phyloP scores from a whole-genome alignment of 2,113 vertebrate genomes.

The Sialia sialis region DNA sequence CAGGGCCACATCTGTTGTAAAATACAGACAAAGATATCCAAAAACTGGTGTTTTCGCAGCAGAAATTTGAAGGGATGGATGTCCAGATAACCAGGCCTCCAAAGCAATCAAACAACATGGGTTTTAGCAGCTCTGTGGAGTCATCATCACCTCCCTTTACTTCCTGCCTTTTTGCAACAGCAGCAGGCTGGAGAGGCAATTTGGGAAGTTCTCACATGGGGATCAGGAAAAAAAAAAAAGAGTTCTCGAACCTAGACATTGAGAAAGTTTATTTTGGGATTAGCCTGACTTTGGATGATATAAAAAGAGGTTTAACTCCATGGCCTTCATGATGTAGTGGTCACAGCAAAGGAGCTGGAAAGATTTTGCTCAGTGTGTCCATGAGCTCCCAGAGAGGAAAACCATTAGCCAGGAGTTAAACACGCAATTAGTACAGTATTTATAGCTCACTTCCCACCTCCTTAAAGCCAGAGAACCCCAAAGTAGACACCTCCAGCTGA shows the following conservation, averaged over 20 bases:
- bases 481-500: background rate
- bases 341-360: background rate
- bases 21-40: background rate
- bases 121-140: background rate
- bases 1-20: background rate
- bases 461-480: background rate
- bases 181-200: background rate
- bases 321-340: background rate
- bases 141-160: background rate
- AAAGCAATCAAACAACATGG: background rate
- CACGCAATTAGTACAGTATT: background rate
- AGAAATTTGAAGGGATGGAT: background rate
- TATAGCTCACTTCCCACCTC: background rate
- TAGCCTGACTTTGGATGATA: background rate
- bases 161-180: background rate
- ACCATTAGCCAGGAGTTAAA: background rate
- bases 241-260: background rate
- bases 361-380: background rate
- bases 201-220: background rate
- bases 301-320: slow-evolving; percentile 1
- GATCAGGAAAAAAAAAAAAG: background rate
- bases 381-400: background rate
- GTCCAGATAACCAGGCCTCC: background rate
- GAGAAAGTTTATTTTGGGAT: slow-evolving; percentile 14
- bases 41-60: background rate